These are phyloP conservation scores for Hyposmocoma kahamanoa DNA, from an alignment of 1,140 invertebrate genomes.

Conservation along the genomic window DNA sequence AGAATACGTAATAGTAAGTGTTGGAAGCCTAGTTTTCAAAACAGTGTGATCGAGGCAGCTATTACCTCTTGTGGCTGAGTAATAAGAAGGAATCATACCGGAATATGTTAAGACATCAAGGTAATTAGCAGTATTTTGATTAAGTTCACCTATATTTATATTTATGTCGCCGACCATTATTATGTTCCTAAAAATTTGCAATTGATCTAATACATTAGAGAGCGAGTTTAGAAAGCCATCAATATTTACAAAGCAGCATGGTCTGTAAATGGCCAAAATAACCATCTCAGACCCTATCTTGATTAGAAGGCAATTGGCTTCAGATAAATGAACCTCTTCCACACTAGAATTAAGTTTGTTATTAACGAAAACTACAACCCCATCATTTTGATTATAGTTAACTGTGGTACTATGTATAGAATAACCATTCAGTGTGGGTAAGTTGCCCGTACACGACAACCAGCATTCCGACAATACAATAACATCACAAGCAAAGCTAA, in stretches of 20 bases:
- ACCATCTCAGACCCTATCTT: neutral
- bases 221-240: conserved; percentile 7
- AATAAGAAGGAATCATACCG: conserved; percentile 10
- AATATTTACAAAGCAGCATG: neutral
- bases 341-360: neutral
- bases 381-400: conserved; percentile 11
- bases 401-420: neutral
- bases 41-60: conserved; percentile 6
- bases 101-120: conserved; percentile 5
- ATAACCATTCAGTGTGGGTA: conserved; percentile 5
- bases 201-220: neutral
- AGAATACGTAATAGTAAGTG: no score
- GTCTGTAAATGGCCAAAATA: conserved; percentile 10
- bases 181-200: conserved; percentile 1
- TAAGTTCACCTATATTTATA: conserved; percentile 1
- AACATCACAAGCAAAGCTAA: conserved; percentile 1
- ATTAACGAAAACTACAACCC: conserved; percentile 8
- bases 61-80: neutral
- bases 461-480: conserved; percentile 13
- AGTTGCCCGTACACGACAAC: neutral
- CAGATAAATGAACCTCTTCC: neutral
- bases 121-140: neutral
- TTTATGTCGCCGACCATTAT: conserved; percentile 9
- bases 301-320: conserved; percentile 3
- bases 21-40: neutral